Evolutionary conservation across 2,888 invertebrate species (phyloP), one percentile per base, ranked within the genome.

Genomic region (Dasypogon diadema): DNA sequence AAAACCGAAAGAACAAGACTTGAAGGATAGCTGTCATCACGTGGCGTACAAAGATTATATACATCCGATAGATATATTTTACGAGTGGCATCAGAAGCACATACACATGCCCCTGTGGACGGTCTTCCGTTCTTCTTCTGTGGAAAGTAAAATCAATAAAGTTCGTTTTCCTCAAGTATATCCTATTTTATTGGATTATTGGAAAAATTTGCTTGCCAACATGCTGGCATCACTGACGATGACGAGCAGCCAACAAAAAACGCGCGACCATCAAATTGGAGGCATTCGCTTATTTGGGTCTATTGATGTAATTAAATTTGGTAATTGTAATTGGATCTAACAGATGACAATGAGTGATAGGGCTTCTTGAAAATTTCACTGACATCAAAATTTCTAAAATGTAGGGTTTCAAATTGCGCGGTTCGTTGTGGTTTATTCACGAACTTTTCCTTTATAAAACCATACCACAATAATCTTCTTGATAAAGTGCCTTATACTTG

Each of bases 1-100:
- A 16, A 75, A 75, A 51, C 63, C 26, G 48, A 51, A 74, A 58
- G 46, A 30, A 70, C 30, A 70, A 70, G 48, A 68, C 68, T 68
- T 68, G 30, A 68, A 30, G 70, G 54, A 54, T 54, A 70, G 16
- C 16, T 70, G 34, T 70, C 70, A 54, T 70, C 30, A 30, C 21
- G 34, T 51, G 54, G 54, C 1, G 30, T 24, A 6, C 21, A 10
- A 6, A 1, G 70, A 54, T 34, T 51, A 34, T 54, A n/a, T 34
- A 54, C 54, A 54, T 54, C 6, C 18, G 16, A 8, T 18, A 6
- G 54, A 54, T 34, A 70, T 54, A 14, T 12, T 54, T 21, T 21
- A 14, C n/a, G 30, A 24, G 10, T 65, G 48, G 18, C 1, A 65
- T 37, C 24, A 14, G 14, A 21, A n/a, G 24, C 14, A 48, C 30